Evolutionary conservation across 2,797 vertebrate species (phyloP).

Genomic region (Acanthis flammea): DNA sequence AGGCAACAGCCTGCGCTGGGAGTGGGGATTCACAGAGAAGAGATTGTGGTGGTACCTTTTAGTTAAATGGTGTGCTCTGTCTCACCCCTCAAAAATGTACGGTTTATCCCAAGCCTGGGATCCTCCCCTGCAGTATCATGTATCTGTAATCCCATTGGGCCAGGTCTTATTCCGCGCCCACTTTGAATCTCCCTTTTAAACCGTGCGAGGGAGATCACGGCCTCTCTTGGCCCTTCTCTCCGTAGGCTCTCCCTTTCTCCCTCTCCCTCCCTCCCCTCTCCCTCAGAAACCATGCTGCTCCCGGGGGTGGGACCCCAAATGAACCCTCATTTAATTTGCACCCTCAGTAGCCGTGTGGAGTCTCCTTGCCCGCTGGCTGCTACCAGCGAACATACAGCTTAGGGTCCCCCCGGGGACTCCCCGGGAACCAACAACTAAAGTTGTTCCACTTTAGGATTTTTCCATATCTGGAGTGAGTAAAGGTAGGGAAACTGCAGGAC

Average conservation of each 20-base stretch:
- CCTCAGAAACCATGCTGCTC: no score
- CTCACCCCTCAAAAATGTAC: not conserved
- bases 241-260: not conserved
- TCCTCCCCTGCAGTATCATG: no score
- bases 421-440: not conserved
- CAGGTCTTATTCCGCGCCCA: not conserved
- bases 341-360: not conserved
- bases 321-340: not conserved
- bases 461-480: accelerated
- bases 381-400: not conserved
- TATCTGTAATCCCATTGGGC: not conserved
- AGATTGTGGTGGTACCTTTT: not conserved
- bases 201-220: not conserved
- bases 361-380: not conserved
- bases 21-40: no score
- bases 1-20: not conserved
- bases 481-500: no score
- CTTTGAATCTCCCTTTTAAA: not conserved
- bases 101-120: not conserved
- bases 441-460: not conserved
- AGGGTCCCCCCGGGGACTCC: not conserved
- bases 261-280: no score
- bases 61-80: not conserved
- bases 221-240: not conserved
- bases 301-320: not conserved